phyloP scores from a whole-genome alignment of 2,797 vertebrate genomes.

The Gallinago stenura region DNA sequence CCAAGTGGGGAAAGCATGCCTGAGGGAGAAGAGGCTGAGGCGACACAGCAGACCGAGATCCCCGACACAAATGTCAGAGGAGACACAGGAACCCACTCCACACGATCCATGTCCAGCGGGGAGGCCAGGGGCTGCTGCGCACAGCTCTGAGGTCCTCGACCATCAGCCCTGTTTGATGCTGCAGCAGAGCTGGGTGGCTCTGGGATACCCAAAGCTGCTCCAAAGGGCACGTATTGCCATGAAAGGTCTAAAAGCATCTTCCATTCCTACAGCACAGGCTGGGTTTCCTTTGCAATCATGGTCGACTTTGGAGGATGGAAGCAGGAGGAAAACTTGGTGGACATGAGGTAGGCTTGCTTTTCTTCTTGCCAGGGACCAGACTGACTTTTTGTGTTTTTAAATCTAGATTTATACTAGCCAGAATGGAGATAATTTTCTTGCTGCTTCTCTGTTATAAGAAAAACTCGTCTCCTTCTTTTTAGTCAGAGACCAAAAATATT shows the following conservation, averaged over 20 bases:
- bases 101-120: accelerated
- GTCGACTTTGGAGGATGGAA: neutral
- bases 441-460: neutral
- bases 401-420: neutral
- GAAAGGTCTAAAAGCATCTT: neutral
- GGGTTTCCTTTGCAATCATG: neutral
- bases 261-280: accelerated
- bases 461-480: neutral
- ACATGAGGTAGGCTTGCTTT: neutral
- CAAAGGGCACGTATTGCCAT: neutral
- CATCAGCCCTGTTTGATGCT: neutral
- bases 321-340: neutral
- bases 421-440: neutral
- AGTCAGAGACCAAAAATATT: neutral
- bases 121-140: neutral
- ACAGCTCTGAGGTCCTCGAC: neutral
- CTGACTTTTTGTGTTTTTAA: neutral
- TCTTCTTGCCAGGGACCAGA: neutral
- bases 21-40: neutral
- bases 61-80: accelerated
- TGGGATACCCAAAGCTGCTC: neutral
- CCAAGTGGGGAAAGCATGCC: neutral
- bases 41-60: neutral
- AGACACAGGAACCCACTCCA: neutral
- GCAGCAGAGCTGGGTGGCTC: neutral